Evolutionary conservation across 2,888 invertebrate species (phyloP).

Genomic region (Papilio gigon): DNA sequence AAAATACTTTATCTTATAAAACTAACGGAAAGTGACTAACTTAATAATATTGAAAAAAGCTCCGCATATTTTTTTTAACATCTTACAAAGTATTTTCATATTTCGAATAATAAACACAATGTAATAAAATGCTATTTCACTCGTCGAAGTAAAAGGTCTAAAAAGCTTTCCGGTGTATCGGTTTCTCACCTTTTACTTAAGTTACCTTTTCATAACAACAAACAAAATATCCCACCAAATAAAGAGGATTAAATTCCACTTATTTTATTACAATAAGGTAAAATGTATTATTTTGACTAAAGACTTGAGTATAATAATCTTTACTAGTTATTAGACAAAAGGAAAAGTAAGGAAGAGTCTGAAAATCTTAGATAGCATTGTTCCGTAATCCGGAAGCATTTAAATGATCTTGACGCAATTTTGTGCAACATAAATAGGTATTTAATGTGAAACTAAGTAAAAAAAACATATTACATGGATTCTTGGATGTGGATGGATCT

Average conservation of each 20-base stretch:
- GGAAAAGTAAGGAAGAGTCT: no score
- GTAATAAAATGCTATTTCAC: conserved; percentile 15
- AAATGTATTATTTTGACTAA: conserved; percentile 2
- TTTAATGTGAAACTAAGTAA: no score
- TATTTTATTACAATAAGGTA: background rate
- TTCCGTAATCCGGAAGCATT: no score
- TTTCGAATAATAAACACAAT: background rate
- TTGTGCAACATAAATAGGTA: no score
- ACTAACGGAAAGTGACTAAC: background rate
- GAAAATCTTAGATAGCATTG: no score
- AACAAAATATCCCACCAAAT: background rate
- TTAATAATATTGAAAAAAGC: background rate
- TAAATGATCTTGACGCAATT: no score
- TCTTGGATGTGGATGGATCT: no score
- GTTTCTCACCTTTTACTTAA: conserved; percentile 17
- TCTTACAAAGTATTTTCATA: background rate
- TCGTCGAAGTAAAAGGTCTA: conserved; percentile 4
- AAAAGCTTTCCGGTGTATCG: conserved; percentile 26
- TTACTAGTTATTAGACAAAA: no score
- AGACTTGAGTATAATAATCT: no score
- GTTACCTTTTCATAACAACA: conserved; percentile 8
- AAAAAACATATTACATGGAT: no score
- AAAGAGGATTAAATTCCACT: conserved; percentile 2
- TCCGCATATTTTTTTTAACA: background rate
- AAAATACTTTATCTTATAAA: background rate